phyloP scores from a whole-genome alignment of 2,888 invertebrate genomes.

The Andrena flavipes region DNA sequence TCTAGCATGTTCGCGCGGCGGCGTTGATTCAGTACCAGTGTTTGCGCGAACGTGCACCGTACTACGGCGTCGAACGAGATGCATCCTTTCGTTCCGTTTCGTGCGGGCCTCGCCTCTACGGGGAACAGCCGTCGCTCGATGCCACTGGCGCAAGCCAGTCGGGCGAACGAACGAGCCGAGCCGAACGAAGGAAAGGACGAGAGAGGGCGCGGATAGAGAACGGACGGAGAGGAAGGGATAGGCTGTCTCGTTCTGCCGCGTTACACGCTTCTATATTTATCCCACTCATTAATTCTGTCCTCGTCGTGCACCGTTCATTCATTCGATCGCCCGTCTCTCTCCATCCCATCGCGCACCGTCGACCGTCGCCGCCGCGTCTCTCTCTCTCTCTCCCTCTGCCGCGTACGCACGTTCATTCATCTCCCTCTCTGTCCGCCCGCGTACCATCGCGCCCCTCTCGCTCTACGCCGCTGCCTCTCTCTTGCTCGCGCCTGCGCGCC shows the following conservation, averaged over 20 bases:
- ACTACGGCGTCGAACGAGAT: slow-evolving; percentile 29
- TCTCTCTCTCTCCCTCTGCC: slow-evolving; percentile 53
- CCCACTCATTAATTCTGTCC: slow-evolving; percentile 81
- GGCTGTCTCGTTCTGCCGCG: slow-evolving; percentile 76
- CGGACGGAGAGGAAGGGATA: slow-evolving; percentile 57
- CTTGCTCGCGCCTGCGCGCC: slow-evolving; percentile 15
- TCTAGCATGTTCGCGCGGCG: slow-evolving; percentile 7
- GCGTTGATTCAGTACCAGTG: slow-evolving; percentile 33
- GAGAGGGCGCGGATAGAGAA: slow-evolving; percentile 60
- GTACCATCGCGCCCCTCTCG: slow-evolving; percentile 30
- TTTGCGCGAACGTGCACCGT: neutral
- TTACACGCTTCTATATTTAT: slow-evolving; percentile 79
- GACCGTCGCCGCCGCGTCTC: slow-evolving; percentile 35
- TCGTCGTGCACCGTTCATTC: slow-evolving; percentile 80
- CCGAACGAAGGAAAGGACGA: slow-evolving; percentile 23
- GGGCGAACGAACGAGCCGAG: slow-evolving; percentile 25
- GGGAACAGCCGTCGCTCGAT: slow-evolving; percentile 35
- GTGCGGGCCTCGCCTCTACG: slow-evolving; percentile 26
- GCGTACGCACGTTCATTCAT: slow-evolving; percentile 81
- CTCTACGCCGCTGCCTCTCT: slow-evolving; percentile 9
- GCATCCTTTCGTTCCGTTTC: slow-evolving; percentile 53
- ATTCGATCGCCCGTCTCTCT: slow-evolving; percentile 68
- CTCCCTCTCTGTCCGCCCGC: slow-evolving; percentile 74
- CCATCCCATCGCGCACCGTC: slow-evolving; percentile 27
- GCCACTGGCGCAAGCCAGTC: neutral